These are phyloP conservation scores for Melanerpes aurifrons DNA, from an alignment of 2,113 vertebrate species.

Conservation along the genomic window DNA sequence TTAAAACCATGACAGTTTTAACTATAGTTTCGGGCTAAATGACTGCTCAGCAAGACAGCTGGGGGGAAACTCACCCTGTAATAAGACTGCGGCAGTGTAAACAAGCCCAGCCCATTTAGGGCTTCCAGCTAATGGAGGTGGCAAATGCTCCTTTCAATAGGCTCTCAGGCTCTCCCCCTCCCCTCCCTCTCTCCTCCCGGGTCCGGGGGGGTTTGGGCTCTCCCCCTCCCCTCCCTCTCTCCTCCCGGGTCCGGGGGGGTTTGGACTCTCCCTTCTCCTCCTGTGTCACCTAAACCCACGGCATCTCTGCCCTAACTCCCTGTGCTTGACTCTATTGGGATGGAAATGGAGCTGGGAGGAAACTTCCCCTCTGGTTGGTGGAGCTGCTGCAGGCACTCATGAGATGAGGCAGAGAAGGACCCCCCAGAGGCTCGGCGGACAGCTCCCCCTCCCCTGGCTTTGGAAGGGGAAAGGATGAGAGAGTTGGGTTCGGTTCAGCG, in stretches of 20 bases:
- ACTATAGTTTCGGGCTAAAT: conserved; percentile 61
- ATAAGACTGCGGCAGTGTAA: conserved; percentile 39
- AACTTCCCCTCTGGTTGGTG: not conserved
- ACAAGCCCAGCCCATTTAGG: conserved; percentile 39
- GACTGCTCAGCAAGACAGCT: conserved; percentile 61
- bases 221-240: no score
- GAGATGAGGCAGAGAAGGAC: not conserved
- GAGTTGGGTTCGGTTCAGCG: no score
- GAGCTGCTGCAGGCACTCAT: not conserved
- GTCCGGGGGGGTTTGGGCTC: no score
- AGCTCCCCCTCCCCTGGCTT: no score
- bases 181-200: no score
- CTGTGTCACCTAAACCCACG: not conserved
- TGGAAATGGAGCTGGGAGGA: not conserved
- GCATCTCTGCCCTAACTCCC: not conserved
- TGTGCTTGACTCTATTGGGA: not conserved
- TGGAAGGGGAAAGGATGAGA: no score
- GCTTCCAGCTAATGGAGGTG: conserved; percentile 58
- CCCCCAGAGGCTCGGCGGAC: not conserved
- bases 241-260: no score
- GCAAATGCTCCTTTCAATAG: conserved; percentile 45
- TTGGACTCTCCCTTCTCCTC: not conserved
- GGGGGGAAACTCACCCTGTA: conserved; percentile 65
- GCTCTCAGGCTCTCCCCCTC: not conserved
- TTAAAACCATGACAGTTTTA: conserved; percentile 67